Percentiles rank a stretch among this genome's conserved stretches.
These are phyloP conservation scores for Helarctos malayanus DNA, from an alignment of 2,797 vertebrate species.

Conservation along the genomic window DNA sequence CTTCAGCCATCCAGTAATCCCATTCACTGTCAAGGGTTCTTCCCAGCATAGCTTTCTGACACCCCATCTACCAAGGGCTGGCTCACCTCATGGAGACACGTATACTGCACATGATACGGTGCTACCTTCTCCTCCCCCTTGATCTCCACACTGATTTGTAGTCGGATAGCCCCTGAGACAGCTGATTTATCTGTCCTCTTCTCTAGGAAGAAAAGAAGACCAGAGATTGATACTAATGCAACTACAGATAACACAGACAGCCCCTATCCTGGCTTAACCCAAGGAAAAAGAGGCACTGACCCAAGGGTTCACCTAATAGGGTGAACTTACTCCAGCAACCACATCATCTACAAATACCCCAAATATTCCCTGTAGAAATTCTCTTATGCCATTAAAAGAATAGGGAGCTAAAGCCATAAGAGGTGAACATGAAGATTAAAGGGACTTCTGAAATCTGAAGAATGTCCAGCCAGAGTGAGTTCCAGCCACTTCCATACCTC, in stretches of 20 bases:
- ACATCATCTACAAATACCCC: not conserved
- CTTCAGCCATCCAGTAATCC: slow-evolving; percentile 30
- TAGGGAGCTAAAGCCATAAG: not conserved
- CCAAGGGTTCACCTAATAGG: not conserved
- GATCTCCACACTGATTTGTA: slow-evolving; percentile 99
- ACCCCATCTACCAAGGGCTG: not conserved
- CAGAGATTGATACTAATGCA: slow-evolving; percentile 57
- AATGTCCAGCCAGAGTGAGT: not conserved
- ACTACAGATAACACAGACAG: not conserved
- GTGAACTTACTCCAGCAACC: not conserved
- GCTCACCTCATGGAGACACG: slow-evolving; percentile 98
- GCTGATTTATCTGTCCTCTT: slow-evolving; percentile 99
- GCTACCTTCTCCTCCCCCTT: slow-evolving; percentile 99
- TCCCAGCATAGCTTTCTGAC: not conserved
- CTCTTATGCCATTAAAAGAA: not conserved
- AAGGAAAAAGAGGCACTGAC: not conserved
- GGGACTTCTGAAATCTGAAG: not conserved
- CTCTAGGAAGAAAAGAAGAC: slow-evolving; percentile 90
- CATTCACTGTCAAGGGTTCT: not conserved
- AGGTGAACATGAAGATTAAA: slow-evolving; percentile 16
- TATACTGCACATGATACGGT: slow-evolving; percentile 98
- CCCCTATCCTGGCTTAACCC: not conserved
- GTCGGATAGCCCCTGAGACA: slow-evolving; percentile 97
- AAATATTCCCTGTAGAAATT: not conserved
- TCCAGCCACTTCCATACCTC: not conserved